These are phyloP conservation scores for Euborellia annulipes DNA, from an alignment of 1,140 invertebrate genomes.

Conservation along the genomic window DNA sequence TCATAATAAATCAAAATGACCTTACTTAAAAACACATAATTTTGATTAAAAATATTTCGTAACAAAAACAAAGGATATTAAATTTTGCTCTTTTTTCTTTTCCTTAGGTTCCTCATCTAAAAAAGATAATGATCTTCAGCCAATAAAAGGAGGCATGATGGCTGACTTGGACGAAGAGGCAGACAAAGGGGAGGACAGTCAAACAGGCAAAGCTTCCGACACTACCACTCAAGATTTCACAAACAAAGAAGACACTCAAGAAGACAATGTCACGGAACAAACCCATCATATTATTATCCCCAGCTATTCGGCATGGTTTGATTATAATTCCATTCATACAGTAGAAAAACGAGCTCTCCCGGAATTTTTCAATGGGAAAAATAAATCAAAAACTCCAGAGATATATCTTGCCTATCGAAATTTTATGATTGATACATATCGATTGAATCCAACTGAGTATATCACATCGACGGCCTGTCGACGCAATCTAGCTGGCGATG, in stretches of 20 bases:
- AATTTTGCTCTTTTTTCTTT: neutral
- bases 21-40: too few relatives aligned
- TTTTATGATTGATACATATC: slow-evolving; percentile 99
- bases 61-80: too few relatives aligned
- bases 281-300: slow-evolving; percentile 99
- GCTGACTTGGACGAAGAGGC: slow-evolving; percentile 54
- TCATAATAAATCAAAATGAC: too few relatives aligned
- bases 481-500: slow-evolving; percentile 94
- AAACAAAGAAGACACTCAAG: slow-evolving; percentile 59
- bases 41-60: too few relatives aligned
- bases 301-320: slow-evolving; percentile 98
- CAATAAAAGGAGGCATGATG: slow-evolving; percentile 55
- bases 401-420: slow-evolving; percentile 96
- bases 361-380: slow-evolving; percentile 97
- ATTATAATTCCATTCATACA: slow-evolving; percentile 96
- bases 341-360: slow-evolving; percentile 91
- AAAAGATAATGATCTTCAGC: slow-evolving; percentile 56
- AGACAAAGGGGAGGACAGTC: slow-evolving; percentile 41
- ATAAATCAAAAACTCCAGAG: slow-evolving; percentile 98
- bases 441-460: slow-evolving; percentile 97
- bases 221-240: slow-evolving; percentile 37
- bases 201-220: slow-evolving; percentile 39
- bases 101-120: slow-evolving; percentile 28
- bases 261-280: slow-evolving; percentile 95
- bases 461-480: slow-evolving; percentile 95